phyloP scores from a whole-genome alignment of 2,797 vertebrate species.

The Poliocrania exsul region DNA sequence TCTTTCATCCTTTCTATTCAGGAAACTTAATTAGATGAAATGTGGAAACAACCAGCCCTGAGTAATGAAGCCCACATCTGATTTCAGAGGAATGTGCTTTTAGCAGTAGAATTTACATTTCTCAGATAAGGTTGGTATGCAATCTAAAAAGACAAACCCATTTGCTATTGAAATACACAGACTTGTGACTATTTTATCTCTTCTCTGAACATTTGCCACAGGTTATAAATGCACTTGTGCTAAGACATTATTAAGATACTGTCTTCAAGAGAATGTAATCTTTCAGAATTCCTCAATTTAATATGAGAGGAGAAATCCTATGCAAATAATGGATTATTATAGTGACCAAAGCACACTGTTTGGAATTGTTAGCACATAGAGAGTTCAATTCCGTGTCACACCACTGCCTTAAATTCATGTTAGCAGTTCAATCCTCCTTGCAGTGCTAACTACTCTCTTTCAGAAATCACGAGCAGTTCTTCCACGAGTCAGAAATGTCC shows the following conservation, averaged over 20 bases:
- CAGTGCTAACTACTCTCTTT: background rate
- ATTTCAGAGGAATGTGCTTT: conserved; percentile 66
- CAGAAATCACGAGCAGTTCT: conserved; percentile 15
- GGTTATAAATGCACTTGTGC: background rate
- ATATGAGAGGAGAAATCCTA: background rate
- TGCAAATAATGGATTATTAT: background rate
- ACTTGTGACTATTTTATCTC: background rate
- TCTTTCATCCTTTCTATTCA: background rate
- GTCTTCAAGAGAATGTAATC: background rate
- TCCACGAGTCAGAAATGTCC: background rate
- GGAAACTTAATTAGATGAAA: conserved; percentile 32
- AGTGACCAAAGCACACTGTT: background rate
- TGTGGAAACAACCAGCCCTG: conserved; percentile 13
- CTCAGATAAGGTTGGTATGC: conserved; percentile 62
- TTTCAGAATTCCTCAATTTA: background rate
- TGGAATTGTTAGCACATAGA: background rate
- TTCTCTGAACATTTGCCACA: background rate
- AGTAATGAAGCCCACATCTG: conserved; percentile 44
- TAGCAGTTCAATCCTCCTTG: background rate
- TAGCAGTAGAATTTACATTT: conserved; percentile 62
- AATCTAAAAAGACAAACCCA: conserved; percentile 35
- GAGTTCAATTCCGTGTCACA: background rate
- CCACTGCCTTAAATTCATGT: background rate
- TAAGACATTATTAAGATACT: background rate
- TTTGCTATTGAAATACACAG: conserved; percentile 18